Evolutionary conservation across 35 echinoderm and acorn worm species (phyloP), one percentile per base, ranked within the genome.

Genomic region (Amphiura filiformis): DNA sequence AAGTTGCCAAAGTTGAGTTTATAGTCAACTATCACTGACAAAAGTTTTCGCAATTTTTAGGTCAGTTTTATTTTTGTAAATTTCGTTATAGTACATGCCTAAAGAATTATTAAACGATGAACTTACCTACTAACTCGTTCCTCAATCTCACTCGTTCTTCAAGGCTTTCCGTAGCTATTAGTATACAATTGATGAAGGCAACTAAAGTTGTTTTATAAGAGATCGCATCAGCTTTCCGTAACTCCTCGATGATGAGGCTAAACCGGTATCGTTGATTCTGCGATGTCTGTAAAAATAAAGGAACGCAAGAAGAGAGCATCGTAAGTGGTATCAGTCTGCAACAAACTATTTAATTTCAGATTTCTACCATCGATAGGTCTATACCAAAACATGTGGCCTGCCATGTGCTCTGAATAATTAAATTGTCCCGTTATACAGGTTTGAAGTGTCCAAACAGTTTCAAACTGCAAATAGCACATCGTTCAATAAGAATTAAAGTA

Each of bases 171-270:
- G 96, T 99, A 15, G 90, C 89, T 1, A 89, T 78, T 4, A 99
- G 88, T 39, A 99, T 87, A 34, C 93, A 91, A 87, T 99, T 99
- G 79, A 94, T 94, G 49, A 99, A 99, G 1, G 96, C 93, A 22
- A 99, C 82, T 17, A 99, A 35, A 20, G 85, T 92, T 1, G 93
- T 95, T 76, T 99, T 94, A 76, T 99, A 99, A 11, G 83, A 56
- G 9, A 81, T 44, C 33, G 87, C 82, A 39, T 94, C 90, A 1
- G 96, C 93, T 22, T 80, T 57, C 12, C 90, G 39, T 47, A 99
- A 75, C 75, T 99, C 96, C 37, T 92, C 89, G 5, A 99, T 40
- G 83, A 99, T 94, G 31, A 99, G 86, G 81, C 90, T 88, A 42
- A 99, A 99, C 34, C 96, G 93, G 56, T 94, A 92, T 36, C 90